These are phyloP conservation scores for Corvus cornix DNA, from an alignment of 2,113 vertebrate genomes.

Conservation along the genomic window DNA sequence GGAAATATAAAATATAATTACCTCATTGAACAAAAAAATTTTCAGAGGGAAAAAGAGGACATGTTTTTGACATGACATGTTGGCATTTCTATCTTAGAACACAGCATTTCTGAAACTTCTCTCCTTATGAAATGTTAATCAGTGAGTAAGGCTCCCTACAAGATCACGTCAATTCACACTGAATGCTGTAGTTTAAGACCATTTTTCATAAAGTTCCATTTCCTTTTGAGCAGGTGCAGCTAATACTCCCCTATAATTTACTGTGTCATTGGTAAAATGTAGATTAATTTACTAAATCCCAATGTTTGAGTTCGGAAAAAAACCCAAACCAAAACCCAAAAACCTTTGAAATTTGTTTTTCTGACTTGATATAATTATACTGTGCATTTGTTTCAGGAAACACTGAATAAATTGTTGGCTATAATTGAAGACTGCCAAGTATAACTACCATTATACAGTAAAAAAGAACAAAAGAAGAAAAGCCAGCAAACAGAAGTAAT, in stretches of 20 bases:
- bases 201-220: background rate
- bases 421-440: background rate
- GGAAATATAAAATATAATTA: background rate
- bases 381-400: background rate
- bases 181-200: background rate
- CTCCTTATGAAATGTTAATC: background rate
- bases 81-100: background rate
- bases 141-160: background rate
- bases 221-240: background rate
- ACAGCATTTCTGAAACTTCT: background rate
- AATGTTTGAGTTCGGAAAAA: background rate
- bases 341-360: background rate
- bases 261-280: background rate
- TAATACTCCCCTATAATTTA: background rate
- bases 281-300: background rate
- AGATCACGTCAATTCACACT: background rate
- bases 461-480: background rate
- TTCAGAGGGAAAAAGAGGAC: background rate
- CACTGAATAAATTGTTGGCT: background rate
- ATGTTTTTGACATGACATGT: background rate
- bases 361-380: background rate
- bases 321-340: background rate
- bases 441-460: background rate
- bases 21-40: background rate
- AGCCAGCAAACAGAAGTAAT: background rate